Conservation (phyloP, 37 sponge, comb jelly and placozoan genomes). For the Crambe crambe region DNA sequence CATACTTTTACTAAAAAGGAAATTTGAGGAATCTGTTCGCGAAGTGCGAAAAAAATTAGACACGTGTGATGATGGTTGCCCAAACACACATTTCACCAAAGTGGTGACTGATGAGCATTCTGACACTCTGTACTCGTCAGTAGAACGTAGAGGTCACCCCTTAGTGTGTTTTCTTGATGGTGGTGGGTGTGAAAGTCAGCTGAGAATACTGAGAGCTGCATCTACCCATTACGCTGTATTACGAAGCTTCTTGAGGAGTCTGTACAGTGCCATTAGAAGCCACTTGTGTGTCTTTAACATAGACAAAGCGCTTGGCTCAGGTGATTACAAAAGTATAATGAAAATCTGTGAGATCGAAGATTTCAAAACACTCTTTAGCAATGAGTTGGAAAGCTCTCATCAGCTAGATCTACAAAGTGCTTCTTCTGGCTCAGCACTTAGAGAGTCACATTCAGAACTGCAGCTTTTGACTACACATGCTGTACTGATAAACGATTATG, state of each 20-base stretch:
- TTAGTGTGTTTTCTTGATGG: not conserved
- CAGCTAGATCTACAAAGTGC: too few relatives aligned
- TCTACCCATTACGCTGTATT: not conserved
- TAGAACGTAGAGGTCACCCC: not conserved
- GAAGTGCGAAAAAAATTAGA: not conserved
- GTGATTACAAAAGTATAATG: too few relatives aligned
- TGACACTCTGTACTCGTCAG: too few relatives aligned
- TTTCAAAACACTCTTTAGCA: not conserved
- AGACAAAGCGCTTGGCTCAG: too few relatives aligned
- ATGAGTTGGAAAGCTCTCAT: not conserved
- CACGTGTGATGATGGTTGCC: not conserved
- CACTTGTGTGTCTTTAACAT: too few relatives aligned
- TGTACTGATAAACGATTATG: conserved; percentile 13
- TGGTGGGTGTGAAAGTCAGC: not conserved
- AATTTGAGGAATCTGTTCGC: too few relatives aligned
- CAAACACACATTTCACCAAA: not conserved
- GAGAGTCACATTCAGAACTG: too few relatives aligned
- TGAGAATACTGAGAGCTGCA: not conserved
- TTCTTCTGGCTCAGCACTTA: too few relatives aligned
- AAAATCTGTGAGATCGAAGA: not conserved
- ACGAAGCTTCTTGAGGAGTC: not conserved
- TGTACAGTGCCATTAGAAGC: too few relatives aligned
- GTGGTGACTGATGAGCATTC: too few relatives aligned
- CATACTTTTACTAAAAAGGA: not conserved
- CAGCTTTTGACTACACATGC: conserved; percentile 11